Percentiles rank a stretch among this genome's conserved stretches.
These are phyloP conservation scores for Brenthis ino DNA, from an alignment of 2,888 invertebrate species.

Conservation along the genomic window DNA sequence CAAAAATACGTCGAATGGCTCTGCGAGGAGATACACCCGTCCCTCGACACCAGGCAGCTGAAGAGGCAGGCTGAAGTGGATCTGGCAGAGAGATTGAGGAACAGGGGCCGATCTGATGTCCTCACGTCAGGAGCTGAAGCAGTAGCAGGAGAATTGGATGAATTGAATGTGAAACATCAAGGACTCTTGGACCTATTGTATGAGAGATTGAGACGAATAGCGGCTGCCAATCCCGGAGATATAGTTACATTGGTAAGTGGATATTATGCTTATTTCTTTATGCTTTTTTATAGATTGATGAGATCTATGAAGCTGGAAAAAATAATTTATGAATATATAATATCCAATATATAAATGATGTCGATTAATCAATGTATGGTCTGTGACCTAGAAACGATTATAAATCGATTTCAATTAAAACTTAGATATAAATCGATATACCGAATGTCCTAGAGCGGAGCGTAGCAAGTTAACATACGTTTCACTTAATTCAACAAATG, in stretches of 20 bases:
- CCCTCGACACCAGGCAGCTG: constrained; percentile 84
- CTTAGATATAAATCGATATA: constrained; percentile 10
- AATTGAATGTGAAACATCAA: constrained; percentile 90
- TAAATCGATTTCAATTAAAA: constrained; percentile 14
- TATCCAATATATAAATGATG: background rate
- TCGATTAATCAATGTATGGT: background rate
- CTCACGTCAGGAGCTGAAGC: constrained; percentile 85
- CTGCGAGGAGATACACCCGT: constrained; percentile 91
- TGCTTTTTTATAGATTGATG: too few species aligned
- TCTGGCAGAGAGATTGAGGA: constrained; percentile 64
- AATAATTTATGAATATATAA: background rate
- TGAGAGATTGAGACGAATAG: constrained; percentile 86
- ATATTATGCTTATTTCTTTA: constrained; percentile 35
- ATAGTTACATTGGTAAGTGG: constrained; percentile 88
- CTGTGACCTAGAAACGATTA: constrained; percentile 1
- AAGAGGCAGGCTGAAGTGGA: constrained; percentile 70
- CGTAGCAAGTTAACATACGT: constrained; percentile 29
- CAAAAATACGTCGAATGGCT: constrained; percentile 92
- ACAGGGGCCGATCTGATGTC: constrained; percentile 50
- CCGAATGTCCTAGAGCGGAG: constrained; percentile 25
- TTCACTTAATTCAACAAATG: constrained; percentile 42
- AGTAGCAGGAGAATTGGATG: constrained; percentile 90
- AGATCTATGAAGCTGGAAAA: too few species aligned
- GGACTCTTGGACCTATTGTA: constrained; percentile 86
- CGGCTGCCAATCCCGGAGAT: constrained; percentile 87